phyloP scores from a whole-genome alignment of 2,888 invertebrate genomes.

The Sesia bembeciformis region DNA sequence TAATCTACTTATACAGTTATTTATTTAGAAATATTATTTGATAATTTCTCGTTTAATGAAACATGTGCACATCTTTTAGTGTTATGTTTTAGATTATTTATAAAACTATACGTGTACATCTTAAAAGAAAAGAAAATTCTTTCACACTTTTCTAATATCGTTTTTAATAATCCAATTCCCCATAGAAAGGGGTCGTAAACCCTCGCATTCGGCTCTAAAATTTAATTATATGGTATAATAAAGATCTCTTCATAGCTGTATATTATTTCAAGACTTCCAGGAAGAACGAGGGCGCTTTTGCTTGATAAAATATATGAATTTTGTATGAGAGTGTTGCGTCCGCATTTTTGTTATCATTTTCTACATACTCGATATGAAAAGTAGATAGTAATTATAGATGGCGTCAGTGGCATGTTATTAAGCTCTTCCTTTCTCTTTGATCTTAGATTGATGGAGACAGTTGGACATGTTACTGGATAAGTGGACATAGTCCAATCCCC shows the following conservation, averaged over 20 bases:
- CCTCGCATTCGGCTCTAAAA: constrained; percentile 8
- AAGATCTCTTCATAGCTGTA: constrained; percentile 6
- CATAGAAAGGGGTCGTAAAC: constrained; percentile 5
- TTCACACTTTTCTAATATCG: not conserved
- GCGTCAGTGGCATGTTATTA: too few relatives aligned
- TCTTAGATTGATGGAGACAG: too few relatives aligned
- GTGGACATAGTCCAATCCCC: too few relatives aligned
- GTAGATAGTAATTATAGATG: too few relatives aligned
- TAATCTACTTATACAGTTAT: too few relatives aligned
- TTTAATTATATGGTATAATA: constrained; percentile 12
- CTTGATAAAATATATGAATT: constrained; percentile 6
- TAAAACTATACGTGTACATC: not conserved
- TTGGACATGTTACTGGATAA: too few relatives aligned
- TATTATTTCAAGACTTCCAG: not conserved
- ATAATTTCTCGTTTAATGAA: too few relatives aligned
- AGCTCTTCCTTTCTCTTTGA: too few relatives aligned
- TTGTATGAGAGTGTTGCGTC: not conserved
- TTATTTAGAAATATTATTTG: too few relatives aligned
- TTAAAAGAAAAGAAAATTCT: not conserved
- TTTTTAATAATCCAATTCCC: not conserved
- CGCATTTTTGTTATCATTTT: too few relatives aligned
- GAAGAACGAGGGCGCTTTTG: not conserved
- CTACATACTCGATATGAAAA: too few relatives aligned
- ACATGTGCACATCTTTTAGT: too few relatives aligned
- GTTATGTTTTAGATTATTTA: not conserved